Conservation (phyloP, 2,888 invertebrate species). For the Cheilosia vernalis region DNA sequence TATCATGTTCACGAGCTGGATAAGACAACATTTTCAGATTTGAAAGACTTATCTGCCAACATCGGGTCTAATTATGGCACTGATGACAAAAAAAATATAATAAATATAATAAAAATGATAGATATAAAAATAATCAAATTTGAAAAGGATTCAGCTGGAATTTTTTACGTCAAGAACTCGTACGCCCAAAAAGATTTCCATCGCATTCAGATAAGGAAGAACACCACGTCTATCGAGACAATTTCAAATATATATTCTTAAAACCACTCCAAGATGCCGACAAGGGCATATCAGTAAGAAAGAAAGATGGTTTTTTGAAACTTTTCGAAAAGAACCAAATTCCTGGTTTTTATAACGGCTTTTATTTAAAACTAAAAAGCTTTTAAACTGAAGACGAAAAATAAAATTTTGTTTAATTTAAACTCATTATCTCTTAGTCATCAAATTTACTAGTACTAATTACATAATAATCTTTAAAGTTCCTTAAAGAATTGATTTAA, state of each 20-base stretch:
- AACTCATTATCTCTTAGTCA: too few relatives aligned
- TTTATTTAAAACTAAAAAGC: conserved; percentile 19
- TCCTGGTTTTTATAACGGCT: conserved; percentile 24
- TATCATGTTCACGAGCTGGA: conserved; percentile 17
- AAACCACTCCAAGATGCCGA: neutral
- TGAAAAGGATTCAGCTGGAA: conserved; percentile 15
- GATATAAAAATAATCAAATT: conserved; percentile 23
- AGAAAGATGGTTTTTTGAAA: conserved; percentile 28
- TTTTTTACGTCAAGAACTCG: conserved; percentile 15
- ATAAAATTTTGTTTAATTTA: too few relatives aligned
- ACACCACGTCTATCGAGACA: conserved; percentile 17
- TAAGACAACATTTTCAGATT: conserved; percentile 9
- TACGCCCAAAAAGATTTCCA: conserved; percentile 6
- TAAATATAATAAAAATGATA: conserved; percentile 6
- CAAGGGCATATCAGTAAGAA: too few relatives aligned
- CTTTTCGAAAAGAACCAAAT: conserved; percentile 16
- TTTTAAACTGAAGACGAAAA: neutral
- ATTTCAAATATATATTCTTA: conserved; percentile 5
- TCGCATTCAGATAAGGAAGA: conserved; percentile 7
- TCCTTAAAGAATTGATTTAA: too few relatives aligned
- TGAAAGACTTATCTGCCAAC: conserved; percentile 12
- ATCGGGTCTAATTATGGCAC: conserved; percentile 16
- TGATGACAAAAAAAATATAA: conserved; percentile 17
- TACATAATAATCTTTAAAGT: too few relatives aligned
- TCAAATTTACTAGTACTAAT: too few relatives aligned